Evolutionary conservation across 2,113 vertebrate genomes (phyloP).

Genomic region (Zapus hudsonius): DNA sequence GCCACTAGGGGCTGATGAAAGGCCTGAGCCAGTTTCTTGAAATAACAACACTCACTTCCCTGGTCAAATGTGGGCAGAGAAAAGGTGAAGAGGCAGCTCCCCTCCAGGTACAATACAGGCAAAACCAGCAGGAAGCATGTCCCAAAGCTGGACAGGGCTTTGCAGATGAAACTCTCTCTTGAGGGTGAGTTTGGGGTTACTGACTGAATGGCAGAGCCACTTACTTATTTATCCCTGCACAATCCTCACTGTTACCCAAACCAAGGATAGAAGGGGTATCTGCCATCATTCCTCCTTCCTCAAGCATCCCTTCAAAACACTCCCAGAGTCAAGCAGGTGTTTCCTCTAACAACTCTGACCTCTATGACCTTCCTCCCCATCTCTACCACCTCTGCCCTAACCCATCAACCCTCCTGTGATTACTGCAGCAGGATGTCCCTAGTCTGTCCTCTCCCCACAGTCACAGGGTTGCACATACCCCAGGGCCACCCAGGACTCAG

Average conservation of each 20-base stretch:
- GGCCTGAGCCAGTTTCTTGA: slow-evolving; percentile 34
- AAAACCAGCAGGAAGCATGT: not conserved
- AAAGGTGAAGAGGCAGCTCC: not conserved
- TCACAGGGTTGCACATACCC: not conserved
- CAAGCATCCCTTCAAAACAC: slow-evolving; percentile 31
- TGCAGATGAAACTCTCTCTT: not conserved
- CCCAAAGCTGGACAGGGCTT: not conserved
- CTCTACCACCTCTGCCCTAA: not conserved
- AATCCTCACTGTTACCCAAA: slow-evolving; percentile 7
- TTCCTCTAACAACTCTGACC: not conserved
- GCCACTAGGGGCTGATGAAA: not conserved
- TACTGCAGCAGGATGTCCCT: not conserved
- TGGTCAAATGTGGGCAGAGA: slow-evolving; percentile 13
- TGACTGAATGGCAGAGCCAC: not conserved
- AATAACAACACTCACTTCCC: slow-evolving; percentile 21
- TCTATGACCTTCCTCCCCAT: not conserved
- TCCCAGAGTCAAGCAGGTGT: not conserved
- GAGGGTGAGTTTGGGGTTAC: not conserved
- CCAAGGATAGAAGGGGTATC: not conserved
- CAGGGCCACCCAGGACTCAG: too few relatives aligned
- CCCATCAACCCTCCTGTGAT: not conserved
- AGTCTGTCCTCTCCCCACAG: not conserved
- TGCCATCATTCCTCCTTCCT: not conserved
- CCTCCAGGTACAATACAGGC: not conserved
- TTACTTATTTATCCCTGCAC: not conserved